Evolutionary conservation across 2,888 invertebrate species (phyloP).

Genomic region (Chrysolina oricalcia): DNA sequence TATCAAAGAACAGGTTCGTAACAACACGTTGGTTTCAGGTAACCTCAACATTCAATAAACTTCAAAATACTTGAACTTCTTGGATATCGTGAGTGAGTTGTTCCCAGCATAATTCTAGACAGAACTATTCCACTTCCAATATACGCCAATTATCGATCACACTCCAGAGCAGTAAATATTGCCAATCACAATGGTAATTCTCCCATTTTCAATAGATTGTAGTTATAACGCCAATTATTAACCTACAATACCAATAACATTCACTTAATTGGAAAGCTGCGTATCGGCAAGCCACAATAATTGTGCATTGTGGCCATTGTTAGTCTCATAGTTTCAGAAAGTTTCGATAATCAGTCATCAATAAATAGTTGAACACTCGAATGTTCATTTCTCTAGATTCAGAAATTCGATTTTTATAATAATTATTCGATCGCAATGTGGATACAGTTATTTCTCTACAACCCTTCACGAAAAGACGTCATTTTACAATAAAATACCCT

Average conservation of each 20-base stretch:
- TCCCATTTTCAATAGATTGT: not conserved
- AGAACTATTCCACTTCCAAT: not conserved
- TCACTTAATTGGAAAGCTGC: not conserved
- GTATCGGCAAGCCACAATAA: not conserved
- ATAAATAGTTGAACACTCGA: not conserved
- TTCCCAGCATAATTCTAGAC: too few species aligned
- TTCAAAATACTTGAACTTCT: too few species aligned
- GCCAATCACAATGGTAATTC: not conserved
- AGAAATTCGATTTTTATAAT: not conserved
- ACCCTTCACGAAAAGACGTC: too few species aligned
- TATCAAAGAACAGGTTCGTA: too few species aligned
- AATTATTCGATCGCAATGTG: not conserved
- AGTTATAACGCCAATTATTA: not conserved
- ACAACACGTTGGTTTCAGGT: too few species aligned
- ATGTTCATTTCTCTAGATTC: not conserved
- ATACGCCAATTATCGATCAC: not conserved
- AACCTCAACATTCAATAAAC: too few species aligned
- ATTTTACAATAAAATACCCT: too few species aligned
- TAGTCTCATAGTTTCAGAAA: not conserved
- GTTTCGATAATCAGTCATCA: not conserved
- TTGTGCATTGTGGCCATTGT: not conserved
- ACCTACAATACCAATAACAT: constrained; percentile 1
- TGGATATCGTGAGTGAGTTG: too few species aligned
- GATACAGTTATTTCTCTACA: too few species aligned
- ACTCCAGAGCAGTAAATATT: not conserved